Percentiles rank a stretch among this genome's conserved stretches.
Conservation (phyloP, 1,140 invertebrate species). For the Chymomyza costata region DNA sequence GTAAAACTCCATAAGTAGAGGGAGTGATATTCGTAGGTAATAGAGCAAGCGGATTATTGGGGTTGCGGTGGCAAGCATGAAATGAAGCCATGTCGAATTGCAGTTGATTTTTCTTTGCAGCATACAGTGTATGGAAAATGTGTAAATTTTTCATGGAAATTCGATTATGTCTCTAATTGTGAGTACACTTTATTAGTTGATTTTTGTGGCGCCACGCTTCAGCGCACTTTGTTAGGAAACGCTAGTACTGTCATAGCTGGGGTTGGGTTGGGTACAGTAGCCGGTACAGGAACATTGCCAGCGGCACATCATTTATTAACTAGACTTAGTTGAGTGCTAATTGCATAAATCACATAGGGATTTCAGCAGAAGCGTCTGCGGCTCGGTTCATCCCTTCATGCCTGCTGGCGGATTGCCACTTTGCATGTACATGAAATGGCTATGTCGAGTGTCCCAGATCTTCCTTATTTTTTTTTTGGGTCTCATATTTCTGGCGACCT, state of each 20-base stretch:
- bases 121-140: slow-evolving; percentile 17
- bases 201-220: slow-evolving; percentile 35
- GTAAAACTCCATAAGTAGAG: slow-evolving; percentile 32
- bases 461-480: not conserved
- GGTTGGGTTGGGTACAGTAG: not conserved
- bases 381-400: slow-evolving; percentile 23
- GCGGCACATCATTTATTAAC: slow-evolving; percentile 49
- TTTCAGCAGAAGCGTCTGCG: slow-evolving; percentile 36
- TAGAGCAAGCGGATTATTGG: too few species aligned
- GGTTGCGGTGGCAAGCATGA: not conserved
- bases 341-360: slow-evolving; percentile 67
- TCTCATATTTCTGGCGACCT: slow-evolving; percentile 21
- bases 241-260: not conserved
- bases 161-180: slow-evolving; percentile 11
- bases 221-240: slow-evolving; percentile 10
- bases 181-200: slow-evolving; percentile 30
- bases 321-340: slow-evolving; percentile 66
- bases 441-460: not conserved
- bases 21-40: too few species aligned
- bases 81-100: slow-evolving; percentile 43
- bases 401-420: not conserved
- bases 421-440: slow-evolving; percentile 1
- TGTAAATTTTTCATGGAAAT: slow-evolving; percentile 42
- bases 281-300: slow-evolving; percentile 28
- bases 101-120: too few species aligned